phyloP scores from a whole-genome alignment of 1,140 invertebrate species.

The Papilio polytes region DNA sequence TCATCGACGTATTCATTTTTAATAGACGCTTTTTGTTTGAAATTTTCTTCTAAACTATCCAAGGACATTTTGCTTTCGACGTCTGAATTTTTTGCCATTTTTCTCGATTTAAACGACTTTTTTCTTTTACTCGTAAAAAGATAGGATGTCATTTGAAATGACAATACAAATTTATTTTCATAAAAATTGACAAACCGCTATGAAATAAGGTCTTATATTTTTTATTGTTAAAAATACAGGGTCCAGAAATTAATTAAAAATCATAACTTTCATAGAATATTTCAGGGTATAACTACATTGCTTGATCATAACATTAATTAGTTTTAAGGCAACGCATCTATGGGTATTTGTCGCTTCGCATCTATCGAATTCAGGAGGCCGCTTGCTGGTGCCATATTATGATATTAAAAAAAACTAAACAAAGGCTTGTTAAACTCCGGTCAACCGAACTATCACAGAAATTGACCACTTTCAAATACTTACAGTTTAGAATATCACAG shows the following conservation, averaged over 20 bases:
- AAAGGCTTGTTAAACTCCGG: too few relatives aligned
- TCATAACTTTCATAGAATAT: not conserved
- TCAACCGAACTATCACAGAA: not conserved
- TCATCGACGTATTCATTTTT: slow-evolving; percentile 52
- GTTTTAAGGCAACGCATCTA: too few relatives aligned
- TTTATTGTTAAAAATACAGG: not conserved
- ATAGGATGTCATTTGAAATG: slow-evolving; percentile 52
- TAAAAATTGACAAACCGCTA: not conserved
- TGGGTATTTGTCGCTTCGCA: too few relatives aligned
- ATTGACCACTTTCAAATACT: not conserved
- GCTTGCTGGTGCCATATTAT: too few relatives aligned
- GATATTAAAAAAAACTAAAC: too few relatives aligned
- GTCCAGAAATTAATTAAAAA: not conserved
- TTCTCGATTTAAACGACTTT: slow-evolving; percentile 42
- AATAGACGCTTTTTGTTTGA: slow-evolving; percentile 52
- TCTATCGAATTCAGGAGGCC: too few relatives aligned
- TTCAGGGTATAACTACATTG: too few relatives aligned
- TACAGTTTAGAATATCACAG: not conserved
- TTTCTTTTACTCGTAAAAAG: slow-evolving; percentile 55
- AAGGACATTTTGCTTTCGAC: slow-evolving; percentile 64
- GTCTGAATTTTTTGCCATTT: slow-evolving; percentile 66
- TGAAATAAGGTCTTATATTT: not conserved
- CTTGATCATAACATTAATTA: too few relatives aligned
- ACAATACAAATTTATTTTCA: not conserved
- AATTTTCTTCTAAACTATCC: slow-evolving; percentile 69